Evolutionary conservation across 2,888 invertebrate species (phyloP), one percentile per base, ranked within the genome.

Genomic region (Caradrina clavipalpis): DNA sequence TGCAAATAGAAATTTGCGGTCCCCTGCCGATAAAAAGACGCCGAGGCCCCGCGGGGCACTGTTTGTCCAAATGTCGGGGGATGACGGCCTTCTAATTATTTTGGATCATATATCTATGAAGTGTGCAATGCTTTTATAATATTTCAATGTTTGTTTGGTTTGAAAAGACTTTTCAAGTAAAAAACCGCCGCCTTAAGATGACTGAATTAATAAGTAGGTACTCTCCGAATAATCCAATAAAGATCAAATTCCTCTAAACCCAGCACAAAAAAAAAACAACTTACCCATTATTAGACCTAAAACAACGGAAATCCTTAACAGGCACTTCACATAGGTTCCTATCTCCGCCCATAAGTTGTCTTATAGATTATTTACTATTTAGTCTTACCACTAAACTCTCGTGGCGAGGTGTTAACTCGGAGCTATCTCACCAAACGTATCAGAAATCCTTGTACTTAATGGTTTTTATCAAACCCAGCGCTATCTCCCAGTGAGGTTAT

Each of bases 1-100:
- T 96, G 95, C 95, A 96, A 96, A 96, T 96, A 95, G 93, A 95
- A 95, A 93, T 94, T 93, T 94, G 93, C 94, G 94, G 94, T 94
- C 95, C 95, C 95, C 90, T 88, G 90, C 90, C 92, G 94, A 94
- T 94, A 95, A 95, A 96, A 95, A 95, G 95, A 95, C 95, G 92
- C 88, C 87, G 84, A 13, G 54, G 86, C 91, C 91, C 90, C 88
- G 88, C 89, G 89, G 91, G 89, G 89, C 86, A 83, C 88, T 94
- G 94, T 93, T 93, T 92, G 94, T 91, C 94, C 94, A 93, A 94
- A 92, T 93, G 94, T 93, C 92, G 89, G 84, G 91, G 92, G 92
- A 89, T 88, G 90, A 89, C 86, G 90, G 88, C 81, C 89, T 61
- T 88, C 87, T 93, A 94, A 95, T 95, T 95, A 94, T 94, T 93